Conservation (phyloP, 2,797 vertebrate species). For the Amblyopsis hoosieri region DNA sequence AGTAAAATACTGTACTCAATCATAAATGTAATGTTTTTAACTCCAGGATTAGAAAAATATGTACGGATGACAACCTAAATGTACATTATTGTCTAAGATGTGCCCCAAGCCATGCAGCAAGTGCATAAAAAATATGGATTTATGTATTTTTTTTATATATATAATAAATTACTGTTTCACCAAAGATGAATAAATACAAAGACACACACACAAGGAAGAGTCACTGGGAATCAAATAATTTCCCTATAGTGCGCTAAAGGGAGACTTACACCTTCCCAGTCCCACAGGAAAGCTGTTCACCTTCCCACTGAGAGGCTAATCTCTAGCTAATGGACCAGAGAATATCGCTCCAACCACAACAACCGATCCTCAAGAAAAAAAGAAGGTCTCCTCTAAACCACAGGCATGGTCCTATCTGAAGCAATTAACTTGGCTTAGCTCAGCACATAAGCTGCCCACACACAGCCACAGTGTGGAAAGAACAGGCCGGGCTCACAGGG, state of each 20-base stretch:
- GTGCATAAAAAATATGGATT: too few species aligned
- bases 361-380: constrained; percentile 49
- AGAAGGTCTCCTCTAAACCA: constrained; percentile 53
- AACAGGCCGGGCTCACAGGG: constrained; percentile 29
- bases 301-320: constrained; percentile 66
- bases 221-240: constrained; percentile 35
- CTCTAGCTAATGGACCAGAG: constrained; percentile 58
- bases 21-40: too few species aligned
- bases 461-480: constrained; percentile 31
- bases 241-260: constrained; percentile 51
- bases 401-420: constrained; percentile 59
- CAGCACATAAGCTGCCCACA: constrained; percentile 53
- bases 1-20: constrained; percentile 33
- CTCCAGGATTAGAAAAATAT: too few species aligned
- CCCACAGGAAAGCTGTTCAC: constrained; percentile 61
- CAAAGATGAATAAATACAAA: too few species aligned
- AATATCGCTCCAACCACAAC: constrained; percentile 63
- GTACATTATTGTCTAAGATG: too few species aligned
- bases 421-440: constrained; percentile 65
- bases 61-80: too few species aligned
- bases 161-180: background rate
- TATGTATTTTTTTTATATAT: background rate
- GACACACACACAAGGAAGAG: background rate
- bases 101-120: too few species aligned
- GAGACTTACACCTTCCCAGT: constrained; percentile 52